Evolutionary conservation across 1,140 invertebrate species (phyloP), one percentile per base, ranked within the genome.

Genomic region (Scaptodrosophila lebanonensis): DNA sequence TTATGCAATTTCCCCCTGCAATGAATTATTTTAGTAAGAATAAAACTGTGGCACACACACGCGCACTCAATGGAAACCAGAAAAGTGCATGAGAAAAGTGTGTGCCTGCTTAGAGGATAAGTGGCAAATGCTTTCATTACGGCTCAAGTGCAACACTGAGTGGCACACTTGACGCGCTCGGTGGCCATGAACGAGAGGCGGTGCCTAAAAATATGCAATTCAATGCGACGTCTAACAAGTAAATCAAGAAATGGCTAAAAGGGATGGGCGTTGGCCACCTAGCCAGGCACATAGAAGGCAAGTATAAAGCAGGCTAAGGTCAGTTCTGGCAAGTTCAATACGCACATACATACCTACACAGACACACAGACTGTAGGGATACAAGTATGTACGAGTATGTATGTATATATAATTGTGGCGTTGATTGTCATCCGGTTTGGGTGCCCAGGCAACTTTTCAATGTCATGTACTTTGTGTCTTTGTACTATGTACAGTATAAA

Each of bases 61-160:
- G n/a, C n/a, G n/a, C n/a, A n/a, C n/a, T n/a, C n/a, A n/a, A 25
- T 25, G 8, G 3, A 25, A 4, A 25, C 22, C 8, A 25, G 22
- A 25, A 25, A 8, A 4, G 8, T 3, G 40, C 25, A 38, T 13
- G 32, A 39, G 6, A 13, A 5, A 25, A 25, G 20, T 25, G 6
- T 71, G 53, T 64, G 65, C 43, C 50, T 65, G 33, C 58, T 70
- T 64, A 64, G 54, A 73, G 64, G 73, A n/a, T n/a, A n/a, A n/a
- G n/a, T 64, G 65, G 70, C 60, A 75, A 75, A 77, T 77, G 73
- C 73, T 77, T 77, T 79, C 73, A 79, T 77, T 77, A 77, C 57
- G 68, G 68, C 66, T 79, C 68, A 77, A 77, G 73, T 77, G 72
- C 64, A 79, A 77, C 71, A 58, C 68, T 54, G 69, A 77, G 73